A percentile compares a stretch with the other conserved stretches of the same genome.
Evolutionary conservation across 1,140 invertebrate species (phyloP).

Genomic region (Melipona quadrifasciata): DNA sequence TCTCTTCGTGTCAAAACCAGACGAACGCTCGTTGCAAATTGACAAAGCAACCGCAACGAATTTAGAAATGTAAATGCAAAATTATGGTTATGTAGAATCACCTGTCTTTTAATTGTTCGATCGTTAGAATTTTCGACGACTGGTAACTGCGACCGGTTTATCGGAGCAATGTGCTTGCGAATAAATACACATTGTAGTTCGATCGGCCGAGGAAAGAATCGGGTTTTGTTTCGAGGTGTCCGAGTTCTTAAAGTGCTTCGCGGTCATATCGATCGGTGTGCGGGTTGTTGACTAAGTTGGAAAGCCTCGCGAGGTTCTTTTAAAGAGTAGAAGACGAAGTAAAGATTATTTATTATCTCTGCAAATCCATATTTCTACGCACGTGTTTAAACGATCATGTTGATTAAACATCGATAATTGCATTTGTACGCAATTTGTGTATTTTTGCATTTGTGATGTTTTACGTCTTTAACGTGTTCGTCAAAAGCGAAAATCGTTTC

Average conservation of each 20-base stretch:
- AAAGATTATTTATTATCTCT: background rate
- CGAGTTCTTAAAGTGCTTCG: background rate
- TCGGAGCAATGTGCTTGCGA: background rate
- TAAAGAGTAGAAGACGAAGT: background rate
- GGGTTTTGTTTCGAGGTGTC: background rate
- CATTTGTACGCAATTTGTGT: too few relatives aligned
- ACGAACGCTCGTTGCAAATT: background rate
- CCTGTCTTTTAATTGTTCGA: background rate
- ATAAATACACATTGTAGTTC: background rate
- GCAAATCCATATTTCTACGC: too few relatives aligned
- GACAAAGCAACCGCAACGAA: background rate
- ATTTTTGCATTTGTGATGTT: too few relatives aligned
- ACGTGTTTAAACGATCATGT: too few relatives aligned
- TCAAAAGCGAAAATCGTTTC: too few relatives aligned
- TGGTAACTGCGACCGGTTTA: background rate
- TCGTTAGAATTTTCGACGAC: conserved; percentile 13
- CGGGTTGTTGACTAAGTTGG: background rate
- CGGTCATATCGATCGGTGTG: background rate
- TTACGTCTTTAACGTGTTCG: too few relatives aligned
- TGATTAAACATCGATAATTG: too few relatives aligned
- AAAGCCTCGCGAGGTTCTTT: background rate
- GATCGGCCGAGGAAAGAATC: background rate
- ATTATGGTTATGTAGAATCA: background rate
- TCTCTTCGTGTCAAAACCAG: background rate
- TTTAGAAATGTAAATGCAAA: background rate